phyloP scores from a whole-genome alignment of 92 coral and sea anemone genomes.

The Umimayanthus chanpuru region DNA sequence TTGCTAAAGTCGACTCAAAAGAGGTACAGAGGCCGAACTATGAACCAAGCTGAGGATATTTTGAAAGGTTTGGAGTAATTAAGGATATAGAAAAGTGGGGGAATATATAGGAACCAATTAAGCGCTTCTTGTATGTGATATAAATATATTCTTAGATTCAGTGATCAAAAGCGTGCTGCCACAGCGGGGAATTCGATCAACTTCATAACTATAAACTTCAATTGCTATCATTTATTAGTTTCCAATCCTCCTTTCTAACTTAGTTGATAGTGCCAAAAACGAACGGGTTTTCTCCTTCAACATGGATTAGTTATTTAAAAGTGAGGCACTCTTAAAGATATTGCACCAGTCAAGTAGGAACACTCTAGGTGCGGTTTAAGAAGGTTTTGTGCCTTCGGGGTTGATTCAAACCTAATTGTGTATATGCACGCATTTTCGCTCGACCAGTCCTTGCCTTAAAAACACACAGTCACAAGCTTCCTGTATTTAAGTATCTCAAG shows the following conservation, averaged over 20 bases:
- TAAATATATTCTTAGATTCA: slow-evolving; percentile 41
- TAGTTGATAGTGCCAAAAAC: neutral
- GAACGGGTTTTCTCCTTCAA: neutral
- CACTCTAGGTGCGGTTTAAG: slow-evolving; percentile 30
- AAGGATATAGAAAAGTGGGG: slow-evolving; percentile 34
- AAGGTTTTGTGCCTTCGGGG: slow-evolving; percentile 45
- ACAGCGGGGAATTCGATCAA: slow-evolving; percentile 31
- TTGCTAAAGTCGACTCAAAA: slow-evolving; percentile 21
- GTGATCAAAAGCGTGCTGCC: slow-evolving; percentile 30
- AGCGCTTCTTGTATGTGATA: slow-evolving; percentile 32
- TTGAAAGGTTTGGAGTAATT: slow-evolving; percentile 11
- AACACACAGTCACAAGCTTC: neutral
- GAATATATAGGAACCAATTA: slow-evolving; percentile 34
- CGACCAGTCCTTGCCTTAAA: neutral
- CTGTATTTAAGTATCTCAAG: neutral
- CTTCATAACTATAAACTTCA: slow-evolving; percentile 7
- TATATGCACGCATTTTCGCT: slow-evolving; percentile 20
- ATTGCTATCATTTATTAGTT: neutral
- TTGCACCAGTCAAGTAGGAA: slow-evolving; percentile 24
- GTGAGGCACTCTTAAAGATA: slow-evolving; percentile 6
- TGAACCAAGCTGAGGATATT: neutral
- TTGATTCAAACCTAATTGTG: slow-evolving; percentile 36
- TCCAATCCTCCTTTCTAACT: neutral
- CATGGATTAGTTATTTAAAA: slow-evolving; percentile 7
- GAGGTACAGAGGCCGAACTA: neutral